A percentile compares a stretch with the other conserved stretches of the same genome.
Conservation (phyloP, 2,888 invertebrate genomes). For the Perizoma affinitatum region DNA sequence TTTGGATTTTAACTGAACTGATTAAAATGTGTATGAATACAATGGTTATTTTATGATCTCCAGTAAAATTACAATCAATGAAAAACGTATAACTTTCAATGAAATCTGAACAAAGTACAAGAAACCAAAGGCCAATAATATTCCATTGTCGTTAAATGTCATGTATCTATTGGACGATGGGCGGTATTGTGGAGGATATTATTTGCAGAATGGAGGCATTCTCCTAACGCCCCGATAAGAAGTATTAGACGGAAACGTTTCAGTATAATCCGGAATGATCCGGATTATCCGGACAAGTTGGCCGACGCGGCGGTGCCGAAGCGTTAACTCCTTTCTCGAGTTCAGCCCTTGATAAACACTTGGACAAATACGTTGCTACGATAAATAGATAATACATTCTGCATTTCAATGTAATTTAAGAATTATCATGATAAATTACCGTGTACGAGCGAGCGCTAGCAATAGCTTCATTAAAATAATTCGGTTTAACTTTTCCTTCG, state of each 20-base stretch:
- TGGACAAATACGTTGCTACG: slow-evolving; percentile 42
- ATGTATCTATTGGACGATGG: slow-evolving; percentile 35
- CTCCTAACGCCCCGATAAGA: slow-evolving; percentile 52
- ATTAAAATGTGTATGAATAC: background rate
- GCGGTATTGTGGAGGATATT: slow-evolving; percentile 47
- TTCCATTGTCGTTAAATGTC: slow-evolving; percentile 15
- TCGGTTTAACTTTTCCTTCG: slow-evolving; percentile 26
- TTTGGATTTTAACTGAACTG: slow-evolving; percentile 3
- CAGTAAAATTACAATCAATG: no score
- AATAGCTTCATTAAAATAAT: slow-evolving; percentile 30
- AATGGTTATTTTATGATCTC: background rate
- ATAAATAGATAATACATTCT: slow-evolving; percentile 34
- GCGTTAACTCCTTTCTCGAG: slow-evolving; percentile 53
- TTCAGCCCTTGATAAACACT: slow-evolving; percentile 49
- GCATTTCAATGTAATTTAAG: slow-evolving; percentile 25
- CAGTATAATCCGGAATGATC: slow-evolving; percentile 72
- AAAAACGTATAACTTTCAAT: slow-evolving; percentile 3
- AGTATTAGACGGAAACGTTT: slow-evolving; percentile 56
- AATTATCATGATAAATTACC: no score
- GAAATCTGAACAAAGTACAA: slow-evolving; percentile 5
- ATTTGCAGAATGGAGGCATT: slow-evolving; percentile 51
- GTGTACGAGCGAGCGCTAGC: no score
- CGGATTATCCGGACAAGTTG: slow-evolving; percentile 70
- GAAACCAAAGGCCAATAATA: slow-evolving; percentile 5
- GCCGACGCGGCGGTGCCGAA: slow-evolving; percentile 48